Conservation (phyloP, 2,888 invertebrate genomes). For the Eristalis arbustorum region DNA sequence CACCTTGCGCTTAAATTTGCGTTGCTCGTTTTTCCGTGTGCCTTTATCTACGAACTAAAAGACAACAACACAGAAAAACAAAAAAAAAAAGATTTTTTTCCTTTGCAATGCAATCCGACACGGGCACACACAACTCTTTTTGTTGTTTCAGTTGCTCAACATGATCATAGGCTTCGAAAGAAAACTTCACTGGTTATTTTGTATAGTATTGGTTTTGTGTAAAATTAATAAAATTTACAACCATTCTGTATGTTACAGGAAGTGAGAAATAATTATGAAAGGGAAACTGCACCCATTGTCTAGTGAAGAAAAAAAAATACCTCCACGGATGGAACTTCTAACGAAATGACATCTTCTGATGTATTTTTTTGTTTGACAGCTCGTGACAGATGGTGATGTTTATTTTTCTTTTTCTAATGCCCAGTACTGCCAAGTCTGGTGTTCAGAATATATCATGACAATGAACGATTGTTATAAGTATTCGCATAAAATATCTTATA, state of each 20-base stretch:
- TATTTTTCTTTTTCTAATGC: neutral
- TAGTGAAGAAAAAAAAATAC: conserved; percentile 48
- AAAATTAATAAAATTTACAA: conserved; percentile 6
- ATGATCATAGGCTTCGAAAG: neutral
- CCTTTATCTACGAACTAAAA: conserved; percentile 15
- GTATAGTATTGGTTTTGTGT: conserved; percentile 10
- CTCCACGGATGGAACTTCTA: conserved; percentile 48
- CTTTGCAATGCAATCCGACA: conserved; percentile 46
- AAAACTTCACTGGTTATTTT: neutral
- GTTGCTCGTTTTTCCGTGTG: conserved; percentile 6
- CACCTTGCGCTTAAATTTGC: conserved; percentile 21
- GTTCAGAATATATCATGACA: neutral
- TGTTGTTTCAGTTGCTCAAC: conserved; percentile 48
- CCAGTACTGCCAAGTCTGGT: conserved; percentile 28
- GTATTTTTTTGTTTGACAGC: conserved; percentile 20
- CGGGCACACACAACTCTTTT: conserved; percentile 31
- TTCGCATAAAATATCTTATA: no score
- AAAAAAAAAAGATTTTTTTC: conserved; percentile 11
- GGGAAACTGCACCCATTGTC: conserved; percentile 69
- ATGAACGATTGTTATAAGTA: neutral
- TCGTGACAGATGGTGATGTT: conserved; percentile 32
- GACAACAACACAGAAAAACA: conserved; percentile 45
- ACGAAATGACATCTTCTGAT: conserved; percentile 52
- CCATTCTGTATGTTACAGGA: conserved; percentile 41
- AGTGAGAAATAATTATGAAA: conserved; percentile 57